phyloP scores from a whole-genome alignment of 1,140 invertebrate genomes.

The Pseudomyrmex gracilis region DNA sequence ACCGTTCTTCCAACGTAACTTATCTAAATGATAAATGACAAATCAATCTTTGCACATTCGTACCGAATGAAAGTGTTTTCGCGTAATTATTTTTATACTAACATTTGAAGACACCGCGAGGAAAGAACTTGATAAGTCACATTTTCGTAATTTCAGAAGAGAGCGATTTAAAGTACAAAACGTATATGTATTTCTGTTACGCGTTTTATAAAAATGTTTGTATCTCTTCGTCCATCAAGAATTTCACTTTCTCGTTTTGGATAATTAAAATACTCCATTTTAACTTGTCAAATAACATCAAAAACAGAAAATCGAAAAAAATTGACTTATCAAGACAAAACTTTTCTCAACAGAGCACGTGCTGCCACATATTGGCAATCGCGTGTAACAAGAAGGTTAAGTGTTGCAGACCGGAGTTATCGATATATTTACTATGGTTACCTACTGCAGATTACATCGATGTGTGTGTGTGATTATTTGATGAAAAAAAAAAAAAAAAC shows the following conservation, averaged over 20 bases:
- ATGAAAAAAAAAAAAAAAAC: background rate
- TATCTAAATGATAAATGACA: background rate
- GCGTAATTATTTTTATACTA: background rate
- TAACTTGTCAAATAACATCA: no score
- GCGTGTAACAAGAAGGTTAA: conserved; percentile 32
- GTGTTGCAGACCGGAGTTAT: background rate
- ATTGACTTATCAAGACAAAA: no score
- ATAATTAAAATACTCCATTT: no score
- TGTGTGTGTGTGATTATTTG: background rate
- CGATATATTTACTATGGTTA: conserved; percentile 26
- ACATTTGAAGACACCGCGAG: no score
- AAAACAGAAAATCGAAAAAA: no score
- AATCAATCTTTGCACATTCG: background rate
- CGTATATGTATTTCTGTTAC: no score
- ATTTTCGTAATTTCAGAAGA: no score
- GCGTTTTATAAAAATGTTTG: no score
- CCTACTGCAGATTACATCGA: conserved; percentile 14
- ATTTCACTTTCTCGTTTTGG: no score
- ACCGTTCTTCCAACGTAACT: background rate
- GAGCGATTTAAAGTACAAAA: no score
- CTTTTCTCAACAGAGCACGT: conserved; percentile 1
- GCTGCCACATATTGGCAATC: conserved; percentile 50
- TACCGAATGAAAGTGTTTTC: background rate
- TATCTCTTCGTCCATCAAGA: no score
- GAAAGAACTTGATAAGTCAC: no score